Evolutionary conservation across 2,888 invertebrate species (phyloP).

Genomic region (Syritta pipiens): DNA sequence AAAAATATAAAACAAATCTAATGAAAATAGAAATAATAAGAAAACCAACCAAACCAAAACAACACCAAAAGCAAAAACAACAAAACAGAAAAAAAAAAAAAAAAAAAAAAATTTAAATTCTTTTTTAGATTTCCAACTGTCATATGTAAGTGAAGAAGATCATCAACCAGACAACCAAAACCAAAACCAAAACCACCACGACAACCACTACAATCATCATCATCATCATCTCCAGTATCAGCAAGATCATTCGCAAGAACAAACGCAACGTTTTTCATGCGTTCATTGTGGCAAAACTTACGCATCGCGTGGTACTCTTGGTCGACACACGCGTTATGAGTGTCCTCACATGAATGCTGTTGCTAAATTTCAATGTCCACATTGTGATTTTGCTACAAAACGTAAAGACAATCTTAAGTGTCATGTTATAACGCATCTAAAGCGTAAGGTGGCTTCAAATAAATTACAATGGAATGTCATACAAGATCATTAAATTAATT

Average conservation of each 20-base stretch:
- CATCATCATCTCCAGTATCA: conserved; percentile 35
- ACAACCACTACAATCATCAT: too few species aligned
- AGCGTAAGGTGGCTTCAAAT: conserved; percentile 45
- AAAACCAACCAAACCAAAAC: conserved; percentile 12
- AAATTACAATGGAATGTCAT: conserved; percentile 43
- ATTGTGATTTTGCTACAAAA: conserved; percentile 85
- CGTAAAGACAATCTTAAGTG: conserved; percentile 85
- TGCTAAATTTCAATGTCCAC: conserved; percentile 85
- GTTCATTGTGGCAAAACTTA: conserved; percentile 72
- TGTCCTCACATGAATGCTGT: conserved; percentile 86
- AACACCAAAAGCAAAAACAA: conserved; percentile 19
- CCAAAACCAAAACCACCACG: too few species aligned
- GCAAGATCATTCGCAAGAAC: conserved; percentile 17
- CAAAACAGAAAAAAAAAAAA: conserved; percentile 37
- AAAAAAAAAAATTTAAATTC: conserved; percentile 53
- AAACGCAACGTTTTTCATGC: conserved; percentile 71
- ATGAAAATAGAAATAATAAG: conserved; percentile 11
- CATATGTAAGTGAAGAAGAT: conserved; percentile 52
- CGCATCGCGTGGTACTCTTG: conserved; percentile 80
- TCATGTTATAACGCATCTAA: conserved; percentile 82
- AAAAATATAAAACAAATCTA: conserved; percentile 27
- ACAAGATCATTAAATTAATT: too few species aligned
- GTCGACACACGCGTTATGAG: conserved; percentile 84
- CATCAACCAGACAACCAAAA: conserved; percentile 20
- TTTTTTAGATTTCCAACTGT: conserved; percentile 59